Percentiles rank a stretch among this genome's conserved stretches.
phyloP scores from a whole-genome alignment of 2,797 vertebrate genomes.

The Champsocephalus gunnari region DNA sequence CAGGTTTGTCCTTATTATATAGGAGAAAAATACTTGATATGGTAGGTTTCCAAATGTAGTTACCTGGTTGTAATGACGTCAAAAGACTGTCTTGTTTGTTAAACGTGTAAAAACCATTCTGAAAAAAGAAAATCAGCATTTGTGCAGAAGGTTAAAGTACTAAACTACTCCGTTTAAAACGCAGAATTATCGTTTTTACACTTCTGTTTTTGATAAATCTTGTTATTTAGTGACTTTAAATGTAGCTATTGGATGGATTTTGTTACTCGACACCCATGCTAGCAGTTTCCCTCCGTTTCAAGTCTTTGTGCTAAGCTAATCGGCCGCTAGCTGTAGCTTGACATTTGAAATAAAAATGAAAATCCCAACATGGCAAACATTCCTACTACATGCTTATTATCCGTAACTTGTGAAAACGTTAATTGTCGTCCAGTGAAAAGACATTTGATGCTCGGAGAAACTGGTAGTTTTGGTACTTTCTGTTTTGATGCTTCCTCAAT shows the following conservation, averaged over 20 bases:
- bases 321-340: no score
- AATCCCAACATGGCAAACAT: no score
- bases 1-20: background rate
- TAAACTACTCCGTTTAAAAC: background rate
- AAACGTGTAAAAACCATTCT: no score
- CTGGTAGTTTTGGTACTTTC: slow-evolving; percentile 41
- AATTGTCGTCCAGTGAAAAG: slow-evolving; percentile 1
- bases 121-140: no score
- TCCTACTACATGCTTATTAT: background rate
- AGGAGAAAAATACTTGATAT: background rate
- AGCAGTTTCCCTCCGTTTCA: background rate
- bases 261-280: background rate
- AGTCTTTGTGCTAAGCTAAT: slow-evolving; percentile 13
- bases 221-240: background rate
- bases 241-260: background rate
- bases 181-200: background rate
- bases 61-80: background rate
- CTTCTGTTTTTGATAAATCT: background rate
- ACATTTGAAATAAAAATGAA: no score
- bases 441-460: slow-evolving; percentile 39
- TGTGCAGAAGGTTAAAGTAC: no score
- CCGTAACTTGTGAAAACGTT: background rate
- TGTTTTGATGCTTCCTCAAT: slow-evolving; percentile 41
- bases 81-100: no score
- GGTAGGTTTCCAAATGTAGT: background rate